phyloP scores from a whole-genome alignment of 2,797 vertebrate species.

The Pantherophis vulpinus region DNA sequence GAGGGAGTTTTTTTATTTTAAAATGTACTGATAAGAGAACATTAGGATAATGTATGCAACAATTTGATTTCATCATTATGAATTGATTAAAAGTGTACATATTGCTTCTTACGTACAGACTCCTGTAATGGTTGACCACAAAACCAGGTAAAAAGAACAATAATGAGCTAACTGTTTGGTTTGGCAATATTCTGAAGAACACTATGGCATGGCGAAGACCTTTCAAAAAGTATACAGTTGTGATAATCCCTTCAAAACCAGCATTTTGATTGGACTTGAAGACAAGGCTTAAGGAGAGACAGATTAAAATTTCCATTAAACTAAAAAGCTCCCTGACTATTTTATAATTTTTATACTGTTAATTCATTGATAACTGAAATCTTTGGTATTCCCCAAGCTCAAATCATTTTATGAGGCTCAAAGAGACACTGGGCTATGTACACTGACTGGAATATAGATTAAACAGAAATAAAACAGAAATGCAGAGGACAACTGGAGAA shows the following conservation, averaged over 20 bases:
- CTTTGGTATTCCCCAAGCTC: neutral
- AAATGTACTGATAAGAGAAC: neutral
- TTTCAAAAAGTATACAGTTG: neutral
- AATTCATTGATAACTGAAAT: neutral
- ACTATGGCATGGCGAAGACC: neutral
- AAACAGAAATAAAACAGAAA: neutral
- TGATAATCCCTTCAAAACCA: neutral
- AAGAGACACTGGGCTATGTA: neutral
- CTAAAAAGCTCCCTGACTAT: neutral
- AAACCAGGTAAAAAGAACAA: neutral
- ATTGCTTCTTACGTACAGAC: neutral
- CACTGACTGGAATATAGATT: neutral
- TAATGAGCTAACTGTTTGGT: neutral
- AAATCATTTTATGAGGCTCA: neutral
- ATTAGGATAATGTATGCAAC: neutral
- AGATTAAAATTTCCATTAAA: neutral
- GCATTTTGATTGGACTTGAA: neutral
- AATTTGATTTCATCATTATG: neutral
- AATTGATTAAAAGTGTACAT: neutral
- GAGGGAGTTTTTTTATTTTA: neutral
- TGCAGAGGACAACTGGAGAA: neutral
- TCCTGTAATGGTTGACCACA: neutral
- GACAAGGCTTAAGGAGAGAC: neutral
- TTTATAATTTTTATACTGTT: neutral
- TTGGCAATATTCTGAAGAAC: neutral